A percentile compares a stretch with the other conserved stretches of the same genome.
phyloP scores from a whole-genome alignment of 2,113 vertebrate species.

The Phycodurus eques region DNA sequence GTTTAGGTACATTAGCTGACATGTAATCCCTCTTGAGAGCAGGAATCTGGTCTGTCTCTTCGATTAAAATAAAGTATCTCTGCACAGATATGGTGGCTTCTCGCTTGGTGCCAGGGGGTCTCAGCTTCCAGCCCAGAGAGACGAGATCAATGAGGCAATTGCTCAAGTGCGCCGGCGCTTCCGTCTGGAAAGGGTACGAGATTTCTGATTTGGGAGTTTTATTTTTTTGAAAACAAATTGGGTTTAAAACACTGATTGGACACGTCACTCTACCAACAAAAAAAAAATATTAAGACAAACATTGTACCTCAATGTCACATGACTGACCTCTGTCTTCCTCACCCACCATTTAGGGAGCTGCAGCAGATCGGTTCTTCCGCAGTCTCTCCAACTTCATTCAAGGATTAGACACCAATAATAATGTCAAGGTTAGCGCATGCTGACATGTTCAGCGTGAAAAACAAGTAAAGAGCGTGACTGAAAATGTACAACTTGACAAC shows the following conservation, averaged over 20 bases:
- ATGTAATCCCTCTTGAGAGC: background rate
- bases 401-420: slow-evolving; percentile 89
- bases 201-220: background rate
- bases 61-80: slow-evolving; percentile 8
- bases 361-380: slow-evolving; percentile 87
- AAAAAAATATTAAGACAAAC: background rate
- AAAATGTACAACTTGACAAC: background rate
- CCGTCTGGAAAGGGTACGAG: slow-evolving; percentile 79
- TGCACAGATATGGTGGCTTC: slow-evolving; percentile 90
- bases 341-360: slow-evolving; percentile 75
- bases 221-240: background rate
- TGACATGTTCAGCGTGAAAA: background rate
- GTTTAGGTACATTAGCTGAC: slow-evolving; percentile 81
- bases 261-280: background rate
- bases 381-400: slow-evolving; percentile 86
- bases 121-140: slow-evolving; percentile 73
- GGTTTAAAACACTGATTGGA: background rate
- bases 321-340: background rate
- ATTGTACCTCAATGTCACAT: background rate
- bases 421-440: slow-evolving; percentile 84
- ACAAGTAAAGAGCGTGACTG: background rate
- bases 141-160: slow-evolving; percentile 83
- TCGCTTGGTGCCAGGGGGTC: slow-evolving; percentile 87
- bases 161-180: slow-evolving; percentile 80
- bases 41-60: slow-evolving; percentile 4